These are phyloP conservation scores for Emydura subglobosa DNA, from an alignment of 2,113 vertebrate species.

Conservation along the genomic window DNA sequence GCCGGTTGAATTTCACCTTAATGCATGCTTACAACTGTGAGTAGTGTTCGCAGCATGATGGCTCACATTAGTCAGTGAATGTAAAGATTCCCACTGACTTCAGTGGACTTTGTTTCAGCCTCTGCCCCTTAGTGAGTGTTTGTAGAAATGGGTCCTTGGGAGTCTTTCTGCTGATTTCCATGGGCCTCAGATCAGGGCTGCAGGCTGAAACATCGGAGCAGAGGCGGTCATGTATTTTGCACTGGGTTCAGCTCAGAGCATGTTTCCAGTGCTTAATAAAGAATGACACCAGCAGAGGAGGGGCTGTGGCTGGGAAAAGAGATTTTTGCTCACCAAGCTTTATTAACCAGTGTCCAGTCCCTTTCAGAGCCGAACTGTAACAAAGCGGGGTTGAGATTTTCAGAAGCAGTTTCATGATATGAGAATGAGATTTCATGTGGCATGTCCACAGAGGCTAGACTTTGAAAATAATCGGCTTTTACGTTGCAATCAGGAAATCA, in stretches of 20 bases:
- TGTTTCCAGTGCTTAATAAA: neutral
- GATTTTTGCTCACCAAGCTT: neutral
- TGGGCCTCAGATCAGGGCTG: neutral
- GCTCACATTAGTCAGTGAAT: neutral
- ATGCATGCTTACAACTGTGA: neutral
- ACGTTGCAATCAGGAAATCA: neutral
- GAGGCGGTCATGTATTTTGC: fast-evolving
- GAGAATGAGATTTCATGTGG: neutral
- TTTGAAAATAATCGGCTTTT: neutral
- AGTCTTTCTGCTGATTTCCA: neutral
- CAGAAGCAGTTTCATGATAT: fast-evolving
- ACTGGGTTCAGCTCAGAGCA: neutral
- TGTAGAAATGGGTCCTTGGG: neutral
- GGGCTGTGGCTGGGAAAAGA: neutral
- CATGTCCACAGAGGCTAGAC: neutral
- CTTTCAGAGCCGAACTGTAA: neutral
- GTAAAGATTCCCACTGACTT: neutral
- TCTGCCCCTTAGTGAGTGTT: neutral
- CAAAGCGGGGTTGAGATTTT: neutral
- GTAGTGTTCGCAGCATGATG: neutral
- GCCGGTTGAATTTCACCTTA: neutral
- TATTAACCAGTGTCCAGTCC: neutral
- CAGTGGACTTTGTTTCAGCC: neutral
- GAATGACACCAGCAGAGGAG: neutral
- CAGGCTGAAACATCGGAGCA: neutral